Percentiles rank a stretch among this genome's conserved stretches.
These are phyloP conservation scores for Psittacula derbiana DNA, from an alignment of 2,797 vertebrate species.

Conservation along the genomic window DNA sequence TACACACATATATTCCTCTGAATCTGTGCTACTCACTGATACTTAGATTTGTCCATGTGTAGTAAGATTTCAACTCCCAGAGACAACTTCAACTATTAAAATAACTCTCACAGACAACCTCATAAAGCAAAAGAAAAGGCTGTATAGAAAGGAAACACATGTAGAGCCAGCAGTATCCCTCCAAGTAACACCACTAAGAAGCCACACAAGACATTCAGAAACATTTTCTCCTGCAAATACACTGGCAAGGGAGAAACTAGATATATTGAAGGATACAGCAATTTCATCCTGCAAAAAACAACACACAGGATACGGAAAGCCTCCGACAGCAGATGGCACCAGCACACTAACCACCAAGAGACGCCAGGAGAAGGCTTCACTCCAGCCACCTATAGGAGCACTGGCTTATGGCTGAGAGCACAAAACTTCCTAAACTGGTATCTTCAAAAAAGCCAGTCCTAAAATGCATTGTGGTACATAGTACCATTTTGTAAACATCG, in stretches of 20 bases:
- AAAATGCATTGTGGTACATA: neutral
- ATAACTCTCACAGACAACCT: neutral
- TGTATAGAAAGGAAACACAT: neutral
- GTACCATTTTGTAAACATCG: neutral
- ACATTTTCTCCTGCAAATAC: neutral
- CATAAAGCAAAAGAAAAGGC: neutral
- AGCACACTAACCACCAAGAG: neutral
- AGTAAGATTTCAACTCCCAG: neutral
- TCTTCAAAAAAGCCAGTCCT: neutral
- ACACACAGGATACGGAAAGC: neutral
- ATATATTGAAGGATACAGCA: fast-evolving
- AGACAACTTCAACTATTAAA: neutral
- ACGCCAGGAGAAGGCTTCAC: neutral
- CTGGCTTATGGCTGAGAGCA: fast-evolving
- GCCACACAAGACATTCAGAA: neutral
- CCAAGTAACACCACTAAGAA: neutral
- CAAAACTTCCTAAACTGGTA: neutral
- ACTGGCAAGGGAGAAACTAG: neutral
- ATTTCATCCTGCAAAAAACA: neutral
- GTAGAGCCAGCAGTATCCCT: neutral
- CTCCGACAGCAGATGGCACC: slow-evolving; percentile 11
- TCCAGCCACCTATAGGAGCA: neutral
- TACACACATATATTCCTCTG: neutral
- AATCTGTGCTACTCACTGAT: neutral
- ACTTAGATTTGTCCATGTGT: neutral